Evolutionary conservation across 2,888 invertebrate species (phyloP).

Genomic region (Drosophila cognata): DNA sequence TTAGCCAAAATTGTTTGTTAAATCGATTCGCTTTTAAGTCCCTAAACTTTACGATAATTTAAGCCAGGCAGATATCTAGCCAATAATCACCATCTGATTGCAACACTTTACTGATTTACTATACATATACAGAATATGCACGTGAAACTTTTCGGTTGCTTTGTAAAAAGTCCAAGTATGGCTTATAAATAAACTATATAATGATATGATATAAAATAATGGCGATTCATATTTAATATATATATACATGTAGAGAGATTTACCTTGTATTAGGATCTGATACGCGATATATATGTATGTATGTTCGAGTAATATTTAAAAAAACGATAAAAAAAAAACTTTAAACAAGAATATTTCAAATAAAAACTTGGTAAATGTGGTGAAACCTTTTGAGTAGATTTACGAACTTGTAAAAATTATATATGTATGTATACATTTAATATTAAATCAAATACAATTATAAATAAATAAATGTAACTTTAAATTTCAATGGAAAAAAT

Average conservation of each 20-base stretch:
- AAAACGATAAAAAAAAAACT: slow-evolving; percentile 1
- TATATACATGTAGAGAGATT: slow-evolving; percentile 32
- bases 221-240: slow-evolving; percentile 13
- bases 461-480: slow-evolving; percentile 70
- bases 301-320: slow-evolving; percentile 28
- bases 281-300: slow-evolving; percentile 34
- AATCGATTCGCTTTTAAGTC: slow-evolving; percentile 45
- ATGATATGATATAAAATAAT: slow-evolving; percentile 9
- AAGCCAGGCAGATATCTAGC: slow-evolving; percentile 47
- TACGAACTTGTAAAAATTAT: slow-evolving; percentile 78
- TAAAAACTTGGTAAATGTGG: slow-evolving; percentile 60
- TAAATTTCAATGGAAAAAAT: slow-evolving; percentile 41
- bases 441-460: slow-evolving; percentile 71
- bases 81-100: slow-evolving; percentile 40
- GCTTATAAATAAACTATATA: slow-evolving; percentile 25
- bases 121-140: slow-evolving; percentile 18
- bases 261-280: slow-evolving; percentile 65
- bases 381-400: slow-evolving; percentile 73
- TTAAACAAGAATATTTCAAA: slow-evolving; percentile 26
- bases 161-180: slow-evolving; percentile 41
- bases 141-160: slow-evolving; percentile 38
- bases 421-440: slow-evolving; percentile 76
- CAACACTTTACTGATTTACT: slow-evolving; percentile 19
- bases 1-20: slow-evolving; percentile 72
- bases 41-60: slow-evolving; percentile 58